Conservation (phyloP, 2,797 vertebrate genomes). For the Gadopsis marmoratus region DNA sequence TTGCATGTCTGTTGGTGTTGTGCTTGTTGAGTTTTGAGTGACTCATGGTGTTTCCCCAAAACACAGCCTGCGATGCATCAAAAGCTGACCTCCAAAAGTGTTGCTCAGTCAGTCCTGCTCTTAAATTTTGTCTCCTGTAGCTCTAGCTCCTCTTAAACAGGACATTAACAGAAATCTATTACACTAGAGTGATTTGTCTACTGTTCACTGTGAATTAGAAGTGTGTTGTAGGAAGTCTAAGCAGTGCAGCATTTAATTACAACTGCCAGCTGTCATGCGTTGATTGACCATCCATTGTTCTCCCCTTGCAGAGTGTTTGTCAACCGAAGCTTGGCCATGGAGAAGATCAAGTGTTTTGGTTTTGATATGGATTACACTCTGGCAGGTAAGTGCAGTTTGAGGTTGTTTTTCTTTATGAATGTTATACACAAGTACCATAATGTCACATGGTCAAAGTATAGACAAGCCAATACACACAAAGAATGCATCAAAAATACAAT, state of each 20-base stretch:
- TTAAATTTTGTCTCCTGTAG: not conserved
- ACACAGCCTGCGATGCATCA: constrained; percentile 5
- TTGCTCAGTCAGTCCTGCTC: constrained; percentile 5
- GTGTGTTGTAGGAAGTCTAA: not conserved
- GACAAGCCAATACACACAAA: not conserved
- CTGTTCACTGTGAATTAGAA: not conserved
- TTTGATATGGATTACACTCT: constrained; percentile 99
- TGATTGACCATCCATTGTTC: constrained; percentile 27
- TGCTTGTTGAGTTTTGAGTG: constrained; percentile 17
- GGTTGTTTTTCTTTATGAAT: not conserved
- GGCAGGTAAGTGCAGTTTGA: constrained; percentile 88
- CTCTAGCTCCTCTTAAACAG: not conserved
- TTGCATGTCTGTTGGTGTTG: constrained; percentile 50
- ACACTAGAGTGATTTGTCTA: not conserved
- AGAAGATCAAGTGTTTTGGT: constrained; percentile 99
- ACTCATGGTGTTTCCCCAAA: constrained; percentile 6
- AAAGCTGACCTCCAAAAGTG: not conserved
- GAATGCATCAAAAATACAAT: not conserved
- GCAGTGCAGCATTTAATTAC: not conserved
- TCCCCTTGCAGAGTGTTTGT: constrained; percentile 92
- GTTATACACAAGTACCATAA: too few relatives aligned
- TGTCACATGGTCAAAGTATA: not conserved
- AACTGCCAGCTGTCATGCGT: not conserved
- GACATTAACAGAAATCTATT: not conserved
- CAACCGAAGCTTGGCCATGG: constrained; percentile 98